Conservation (phyloP, 2,797 vertebrate genomes). For the Botia almorhae region DNA sequence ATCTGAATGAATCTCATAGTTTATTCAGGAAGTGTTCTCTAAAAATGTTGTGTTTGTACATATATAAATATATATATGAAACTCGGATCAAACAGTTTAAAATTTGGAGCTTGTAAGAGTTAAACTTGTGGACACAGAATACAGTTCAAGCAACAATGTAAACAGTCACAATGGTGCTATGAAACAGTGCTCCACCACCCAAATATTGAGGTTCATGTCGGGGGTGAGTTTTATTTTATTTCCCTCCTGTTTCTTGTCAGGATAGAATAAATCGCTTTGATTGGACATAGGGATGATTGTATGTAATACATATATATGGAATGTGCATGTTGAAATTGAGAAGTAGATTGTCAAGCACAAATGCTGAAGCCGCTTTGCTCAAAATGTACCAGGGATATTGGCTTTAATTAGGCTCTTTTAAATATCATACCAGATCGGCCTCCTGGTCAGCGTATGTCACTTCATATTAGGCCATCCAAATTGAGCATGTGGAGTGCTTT, state of each 20-base stretch:
- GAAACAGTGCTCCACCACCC: conserved; percentile 36
- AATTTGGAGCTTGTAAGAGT: neutral
- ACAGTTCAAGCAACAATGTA: conserved; percentile 46
- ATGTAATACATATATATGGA: conserved; percentile 30
- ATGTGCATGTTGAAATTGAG: neutral
- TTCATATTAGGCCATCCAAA: conserved; percentile 55
- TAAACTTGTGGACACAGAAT: conserved; percentile 21
- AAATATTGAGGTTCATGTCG: conserved; percentile 27
- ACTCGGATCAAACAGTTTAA: conserved; percentile 27
- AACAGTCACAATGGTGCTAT: conserved; percentile 55
- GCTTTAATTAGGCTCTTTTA: conserved; percentile 62
- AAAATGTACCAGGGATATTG: conserved; percentile 62
- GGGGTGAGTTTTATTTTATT: conserved; percentile 16
- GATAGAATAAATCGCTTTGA: conserved; percentile 21
- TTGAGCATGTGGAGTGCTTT: conserved; percentile 73
- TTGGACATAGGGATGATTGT: conserved; percentile 24
- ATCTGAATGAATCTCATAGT: conserved; percentile 35
- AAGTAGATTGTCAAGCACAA: conserved; percentile 44
- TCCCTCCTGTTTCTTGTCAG: conserved; percentile 35
- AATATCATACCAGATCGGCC: conserved; percentile 18
- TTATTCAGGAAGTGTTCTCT: conserved; percentile 38
- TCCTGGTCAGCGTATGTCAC: neutral
- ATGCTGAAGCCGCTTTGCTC: conserved; percentile 50
- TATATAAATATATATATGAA: neutral
- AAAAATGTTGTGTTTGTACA: conserved; percentile 4